Base-by-base conservation (phyloP, 92 coral and sea anemone species). In the Ricordea florida region DNA sequence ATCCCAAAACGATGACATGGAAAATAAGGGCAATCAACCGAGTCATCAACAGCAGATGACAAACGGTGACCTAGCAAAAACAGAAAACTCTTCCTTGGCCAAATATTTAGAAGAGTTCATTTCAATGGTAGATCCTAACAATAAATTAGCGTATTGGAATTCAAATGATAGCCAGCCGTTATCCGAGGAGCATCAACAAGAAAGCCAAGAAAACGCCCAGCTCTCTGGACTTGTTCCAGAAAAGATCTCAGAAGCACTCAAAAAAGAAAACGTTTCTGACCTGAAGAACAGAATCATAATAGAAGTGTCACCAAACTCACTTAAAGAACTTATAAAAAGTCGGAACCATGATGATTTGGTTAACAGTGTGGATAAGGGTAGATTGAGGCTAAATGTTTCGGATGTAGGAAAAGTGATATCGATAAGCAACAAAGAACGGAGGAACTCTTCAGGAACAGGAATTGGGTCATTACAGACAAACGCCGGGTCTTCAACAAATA, bases 51-150 rank as follows among this genome's bases (percentile, higher is more conserved):
- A 32, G 20, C 53, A 55, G 22, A 29, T 11, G 5, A 52, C 10
- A 40, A 70, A 56, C 42, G 38, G 5, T 10, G 15, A 62, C 1
- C 15, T 10, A 8, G 62, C 48, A 15, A 61, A 67, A 18, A 27
- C 38, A 27, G 65, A 69, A 38, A 64, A 58, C 17, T 70, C n/a
- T n/a, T n/a, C 77, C 33, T 42, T 70, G 55, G 47, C 40, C 1
- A 70, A 70, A 53, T 70, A 53, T 31, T 36, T 70, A 26, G 41
- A 53, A 25, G 77, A 70, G 14, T 70, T 70, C 29, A 70, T 70
- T 40, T 26, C 77, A 6, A 2, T 70, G 65, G 9, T 70, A 6
- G 30, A 29, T 53, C 60, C 41, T 10, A 43, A 28, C 18, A 27
- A 5, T 4, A 31, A 40, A 28, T 8, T 22, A 3, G 29, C 36